phyloP scores from a whole-genome alignment of 2,113 vertebrate genomes.

The Laticauda colubrina region DNA sequence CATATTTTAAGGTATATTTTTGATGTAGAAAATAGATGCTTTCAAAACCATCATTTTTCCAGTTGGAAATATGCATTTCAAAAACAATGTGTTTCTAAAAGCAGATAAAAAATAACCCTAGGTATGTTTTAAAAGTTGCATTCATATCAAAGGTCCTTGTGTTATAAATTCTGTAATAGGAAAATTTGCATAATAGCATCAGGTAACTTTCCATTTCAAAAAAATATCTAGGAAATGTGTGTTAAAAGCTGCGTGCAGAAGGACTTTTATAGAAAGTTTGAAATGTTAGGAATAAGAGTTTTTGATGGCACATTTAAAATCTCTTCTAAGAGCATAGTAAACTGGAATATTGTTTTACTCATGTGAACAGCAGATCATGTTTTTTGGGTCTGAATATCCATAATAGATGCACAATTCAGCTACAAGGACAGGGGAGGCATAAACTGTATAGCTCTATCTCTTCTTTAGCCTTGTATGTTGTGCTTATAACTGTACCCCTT shows the following conservation, averaged over 20 bases:
- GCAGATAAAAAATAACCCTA: background rate
- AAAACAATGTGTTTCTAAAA: background rate
- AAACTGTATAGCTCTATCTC: slow-evolving; percentile 27
- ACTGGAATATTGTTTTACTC: background rate
- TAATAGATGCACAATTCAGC: slow-evolving; percentile 16
- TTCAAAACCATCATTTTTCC: background rate
- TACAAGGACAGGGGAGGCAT: slow-evolving; percentile 12
- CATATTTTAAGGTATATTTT: background rate
- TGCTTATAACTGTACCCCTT: slow-evolving; percentile 25
- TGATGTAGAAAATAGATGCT: background rate
- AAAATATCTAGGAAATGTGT: background rate
- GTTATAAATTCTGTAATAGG: background rate
- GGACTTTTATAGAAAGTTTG: background rate
- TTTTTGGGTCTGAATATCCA: background rate
- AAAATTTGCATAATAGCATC: background rate
- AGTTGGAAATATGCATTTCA: background rate
- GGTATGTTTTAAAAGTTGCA: background rate
- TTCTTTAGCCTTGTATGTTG: background rate
- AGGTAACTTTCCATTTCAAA: background rate
- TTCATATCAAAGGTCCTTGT: background rate
- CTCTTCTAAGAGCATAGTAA: background rate
- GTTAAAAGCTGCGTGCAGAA: background rate
- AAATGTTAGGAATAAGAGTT: background rate
- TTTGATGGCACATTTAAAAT: background rate
- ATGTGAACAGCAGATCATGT: background rate